Conservation (phyloP, 1,140 invertebrate genomes). For the Brevipalpus yothersi region DNA sequence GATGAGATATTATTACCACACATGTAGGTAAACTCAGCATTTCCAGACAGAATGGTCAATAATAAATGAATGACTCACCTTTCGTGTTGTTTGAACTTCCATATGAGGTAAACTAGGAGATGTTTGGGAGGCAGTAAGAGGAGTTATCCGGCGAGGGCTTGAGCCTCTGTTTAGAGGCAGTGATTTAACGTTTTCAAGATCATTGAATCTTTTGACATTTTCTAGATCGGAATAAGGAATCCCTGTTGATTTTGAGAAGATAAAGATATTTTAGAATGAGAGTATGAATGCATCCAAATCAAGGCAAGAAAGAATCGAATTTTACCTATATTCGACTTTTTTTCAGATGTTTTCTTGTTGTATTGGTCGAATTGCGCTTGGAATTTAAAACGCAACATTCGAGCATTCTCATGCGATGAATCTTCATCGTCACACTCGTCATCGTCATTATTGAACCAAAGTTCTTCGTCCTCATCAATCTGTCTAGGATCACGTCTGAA, state of each 20-base stretch:
- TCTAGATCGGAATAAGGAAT: slow-evolving; percentile 1
- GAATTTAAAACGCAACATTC: slow-evolving; percentile 21
- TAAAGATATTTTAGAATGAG: no score
- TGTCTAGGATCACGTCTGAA: slow-evolving; percentile 71
- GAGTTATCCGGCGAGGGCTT: slow-evolving; percentile 10
- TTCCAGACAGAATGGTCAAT: background rate
- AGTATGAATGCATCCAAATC: background rate
- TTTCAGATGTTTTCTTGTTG: slow-evolving; percentile 23
- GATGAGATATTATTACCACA: background rate
- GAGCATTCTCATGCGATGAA: slow-evolving; percentile 23
- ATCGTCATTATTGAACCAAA: slow-evolving; percentile 95
- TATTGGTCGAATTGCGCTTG: slow-evolving; percentile 34
- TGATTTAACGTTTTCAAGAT: slow-evolving; percentile 11
- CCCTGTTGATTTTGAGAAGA: background rate
- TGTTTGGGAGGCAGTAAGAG: slow-evolving; percentile 6
- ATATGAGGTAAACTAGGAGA: slow-evolving; percentile 11
- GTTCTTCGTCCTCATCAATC: slow-evolving; percentile 88
- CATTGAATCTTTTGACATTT: slow-evolving; percentile 5
- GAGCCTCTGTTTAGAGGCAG: slow-evolving; percentile 7
- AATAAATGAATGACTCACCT: background rate
- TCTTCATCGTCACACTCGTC: slow-evolving; percentile 37
- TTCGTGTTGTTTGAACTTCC: slow-evolving; percentile 8
- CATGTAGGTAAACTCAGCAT: background rate
- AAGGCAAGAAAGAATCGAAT: background rate
- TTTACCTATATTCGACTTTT: slow-evolving; percentile 13